Evolutionary conservation across 2,888 invertebrate species (phyloP).

Genomic region (Cartodere bifasciata): DNA sequence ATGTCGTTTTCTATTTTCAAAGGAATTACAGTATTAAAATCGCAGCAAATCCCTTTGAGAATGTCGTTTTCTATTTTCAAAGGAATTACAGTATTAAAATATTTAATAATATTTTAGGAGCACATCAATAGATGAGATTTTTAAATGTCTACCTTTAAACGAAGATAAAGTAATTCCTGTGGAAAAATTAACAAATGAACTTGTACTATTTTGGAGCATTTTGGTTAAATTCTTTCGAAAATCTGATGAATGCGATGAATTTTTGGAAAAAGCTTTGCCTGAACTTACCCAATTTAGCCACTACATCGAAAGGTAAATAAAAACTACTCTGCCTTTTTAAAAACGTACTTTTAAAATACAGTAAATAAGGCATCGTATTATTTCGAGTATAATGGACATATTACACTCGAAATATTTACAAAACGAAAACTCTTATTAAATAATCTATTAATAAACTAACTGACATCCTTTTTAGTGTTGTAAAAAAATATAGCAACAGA

Average conservation of each 20-base stretch:
- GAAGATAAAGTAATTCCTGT: constrained; percentile 33
- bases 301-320: constrained; percentile 40
- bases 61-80: neutral
- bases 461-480: constrained; percentile 12
- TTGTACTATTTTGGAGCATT: constrained; percentile 43
- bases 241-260: constrained; percentile 31
- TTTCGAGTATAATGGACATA: too few species aligned
- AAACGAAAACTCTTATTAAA: too few species aligned
- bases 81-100: neutral
- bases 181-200: constrained; percentile 33
- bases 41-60: neutral
- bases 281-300: constrained; percentile 41
- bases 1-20: neutral
- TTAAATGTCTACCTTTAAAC: constrained; percentile 32
- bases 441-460: too few species aligned
- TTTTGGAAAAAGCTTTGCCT: constrained; percentile 40
- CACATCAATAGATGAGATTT: constrained; percentile 27
- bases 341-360: too few species aligned
- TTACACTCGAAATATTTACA: too few species aligned
- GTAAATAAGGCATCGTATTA: too few species aligned
- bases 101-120: constrained; percentile 23
- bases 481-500: constrained; percentile 13
- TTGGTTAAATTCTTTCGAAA: constrained; percentile 36
- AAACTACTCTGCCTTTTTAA: too few species aligned
- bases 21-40: too few species aligned